Evolutionary conservation across 2,888 invertebrate genomes (phyloP), one percentile per base, ranked within the genome.

Genomic region (Protodeltote pygarga): DNA sequence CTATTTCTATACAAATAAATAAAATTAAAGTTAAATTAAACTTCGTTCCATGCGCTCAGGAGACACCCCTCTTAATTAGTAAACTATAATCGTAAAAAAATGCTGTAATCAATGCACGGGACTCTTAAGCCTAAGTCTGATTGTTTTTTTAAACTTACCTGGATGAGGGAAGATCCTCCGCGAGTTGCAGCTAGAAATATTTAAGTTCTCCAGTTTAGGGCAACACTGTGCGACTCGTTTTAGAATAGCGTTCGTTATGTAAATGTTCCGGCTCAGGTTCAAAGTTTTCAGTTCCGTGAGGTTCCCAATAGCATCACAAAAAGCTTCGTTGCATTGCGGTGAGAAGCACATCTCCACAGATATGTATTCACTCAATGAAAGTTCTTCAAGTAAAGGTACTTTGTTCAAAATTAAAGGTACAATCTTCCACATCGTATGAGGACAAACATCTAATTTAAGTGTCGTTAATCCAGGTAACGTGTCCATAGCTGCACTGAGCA

Each of bases 191-290:
- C 91, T 83, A 15, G 89, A 88, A 14, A 93, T 65, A 71, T 93
- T 90, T 31, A 94, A 71, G 0, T 78, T 75, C 54, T 83, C 78
- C 21, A 94, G 59, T 27, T 91, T 83, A 3, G 75, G 67, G 57
- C 93, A 94, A 9, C 83, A 76, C 50, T 85, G 83, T 0, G 92
- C 89, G 3, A 95, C 71, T 31, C 81, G 84, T 60, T 88, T 86
- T 48, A 95, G 45, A 13, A 94, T 89, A 1, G 84, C 77, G 65
- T 95, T 93, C 0, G 87, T 91, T 11, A 95, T 89, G 39, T 85
- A 81, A 3, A 81, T 72, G 50, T 93, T 93, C 37, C 81, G 77
- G 59, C 83, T 85, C 27, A 94, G 55, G 59, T 91, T 88, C 29
- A 94, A 63, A 0, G 64, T 65, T 65, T 87, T 90, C 50, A 94